phyloP scores from a whole-genome alignment of 2,113 vertebrate genomes.

The Thamnaconus septentrionalis region DNA sequence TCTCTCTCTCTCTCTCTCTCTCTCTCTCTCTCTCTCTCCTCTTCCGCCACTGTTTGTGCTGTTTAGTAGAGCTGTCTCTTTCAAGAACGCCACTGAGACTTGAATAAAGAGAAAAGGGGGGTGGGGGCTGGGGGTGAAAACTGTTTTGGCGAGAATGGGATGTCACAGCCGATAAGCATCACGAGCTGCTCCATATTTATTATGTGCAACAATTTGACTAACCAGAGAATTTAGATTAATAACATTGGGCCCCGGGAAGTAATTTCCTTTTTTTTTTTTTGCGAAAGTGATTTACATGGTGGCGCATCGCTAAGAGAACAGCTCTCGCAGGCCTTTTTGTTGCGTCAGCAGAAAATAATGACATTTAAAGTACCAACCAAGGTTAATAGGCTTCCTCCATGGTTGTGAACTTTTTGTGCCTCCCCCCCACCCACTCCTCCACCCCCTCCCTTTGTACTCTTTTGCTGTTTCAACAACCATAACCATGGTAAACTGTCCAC shows the following conservation, averaged over 20 bases:
- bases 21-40: neutral
- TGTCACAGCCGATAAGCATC: constrained; percentile 82
- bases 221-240: constrained; percentile 98
- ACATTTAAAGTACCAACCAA: constrained; percentile 96
- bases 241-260: constrained; percentile 91
- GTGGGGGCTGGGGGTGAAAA: constrained; percentile 17
- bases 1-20: neutral
- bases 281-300: constrained; percentile 94
- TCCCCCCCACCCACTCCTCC: neutral
- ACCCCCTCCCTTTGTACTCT: constrained; percentile 51
- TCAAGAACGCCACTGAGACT: constrained; percentile 71
- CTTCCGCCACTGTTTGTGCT: constrained; percentile 57
- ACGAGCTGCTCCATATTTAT: constrained; percentile 93
- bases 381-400: constrained; percentile 91
- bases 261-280: constrained; percentile 86
- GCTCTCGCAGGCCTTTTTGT: constrained; percentile 80
- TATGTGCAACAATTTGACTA: constrained; percentile 93
- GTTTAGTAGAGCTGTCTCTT: constrained; percentile 80
- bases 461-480: constrained; percentile 46
- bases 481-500: neutral
- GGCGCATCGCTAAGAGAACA: constrained; percentile 85
- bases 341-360: constrained; percentile 95
- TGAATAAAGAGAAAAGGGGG: constrained; percentile 63
- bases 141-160: constrained; percentile 71
- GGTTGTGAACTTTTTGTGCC: constrained; percentile 76